Base-by-base conservation (phyloP, 2,113 vertebrate species). In the Entelurus aequoreus region DNA sequence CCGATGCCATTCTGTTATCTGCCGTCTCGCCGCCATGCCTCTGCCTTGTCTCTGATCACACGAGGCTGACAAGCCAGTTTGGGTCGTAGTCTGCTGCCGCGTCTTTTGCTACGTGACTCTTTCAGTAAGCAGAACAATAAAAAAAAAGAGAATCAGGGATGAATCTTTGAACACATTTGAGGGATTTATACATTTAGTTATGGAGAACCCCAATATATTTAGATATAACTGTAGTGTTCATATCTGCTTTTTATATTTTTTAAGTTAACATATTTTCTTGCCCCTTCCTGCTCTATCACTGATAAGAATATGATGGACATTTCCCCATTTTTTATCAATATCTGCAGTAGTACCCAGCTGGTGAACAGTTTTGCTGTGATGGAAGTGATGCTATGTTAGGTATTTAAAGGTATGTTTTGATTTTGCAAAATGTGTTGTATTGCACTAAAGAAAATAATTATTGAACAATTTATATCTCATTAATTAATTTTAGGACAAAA, bases 21-120 rank as follows among this genome's bases (percentile, higher is more conserved):
- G 79, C 58, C 80, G 78, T 86, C 82, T 86, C 77, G 77, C 86
- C 83, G 86, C 88, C 87, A 86, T 36, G 28, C 83, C 82, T 79
- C 82, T 83, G 85, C 77, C 81, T 80, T 64, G 82, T 82, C 79
- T 88, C 83, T 86, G 86, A 90, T 91, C 88, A 89, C 83, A 87
- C 80, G 35, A 37, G 72, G 67, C 80, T 90, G 89, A 90, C 86
- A 86, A 83, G 77, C 84, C 63, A 84, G 84, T 84, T 88, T 71
- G 83, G 86, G 80, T 84, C 79, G 77, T 71, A 72, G 69, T 78
- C 78, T 82, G 66, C 78, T 6, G 66, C 66, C 10, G 53, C 70
- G 75, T 66, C 69, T 65, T 72, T 75, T 46, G 16, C 78, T 62
- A 76, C 16, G 71, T 70, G 69, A 72, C 56, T 79, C 77, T 81